These are phyloP conservation scores for Siphamia tubifer DNA, from an alignment of 2,113 vertebrate genomes.

Conservation along the genomic window DNA sequence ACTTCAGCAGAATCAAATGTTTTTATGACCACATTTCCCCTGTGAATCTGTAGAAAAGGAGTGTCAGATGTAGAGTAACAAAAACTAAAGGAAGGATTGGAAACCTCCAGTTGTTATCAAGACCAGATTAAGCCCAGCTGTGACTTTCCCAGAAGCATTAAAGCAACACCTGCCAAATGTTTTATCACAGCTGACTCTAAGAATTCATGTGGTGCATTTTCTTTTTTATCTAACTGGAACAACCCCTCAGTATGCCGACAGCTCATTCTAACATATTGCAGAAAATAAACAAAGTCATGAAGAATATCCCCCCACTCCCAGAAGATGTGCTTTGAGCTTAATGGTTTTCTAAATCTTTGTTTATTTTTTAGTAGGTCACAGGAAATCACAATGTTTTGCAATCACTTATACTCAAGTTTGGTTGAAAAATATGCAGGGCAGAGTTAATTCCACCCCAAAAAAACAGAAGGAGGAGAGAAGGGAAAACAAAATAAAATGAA, in stretches of 20 bases:
- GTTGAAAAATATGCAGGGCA: too few relatives aligned
- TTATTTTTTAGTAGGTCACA: not conserved
- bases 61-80: too few relatives aligned
- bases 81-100: too few relatives aligned
- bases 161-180: slow-evolving; percentile 31
- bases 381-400: not conserved
- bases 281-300: slow-evolving; percentile 12
- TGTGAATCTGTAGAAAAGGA: too few relatives aligned
- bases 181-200: slow-evolving; percentile 40
- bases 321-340: too few relatives aligned
- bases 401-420: not conserved
- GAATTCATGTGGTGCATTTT: slow-evolving; percentile 31
- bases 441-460: not conserved
- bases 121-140: slow-evolving; percentile 18
- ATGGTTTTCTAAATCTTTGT: not conserved
- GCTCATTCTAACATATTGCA: slow-evolving; percentile 1
- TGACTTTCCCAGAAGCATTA: slow-evolving; percentile 12
- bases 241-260: slow-evolving; percentile 28
- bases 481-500: not conserved
- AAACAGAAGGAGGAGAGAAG: not conserved
- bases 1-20: too few relatives aligned
- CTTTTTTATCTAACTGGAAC: slow-evolving; percentile 46
- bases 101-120: slow-evolving; percentile 29
- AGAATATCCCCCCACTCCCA: not conserved
- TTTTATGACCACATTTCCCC: too few relatives aligned